Percentiles rank a stretch among this genome's conserved stretches.
Conservation (phyloP, 1,140 invertebrate species). For the Macrotrachela quadricornifera region DNA sequence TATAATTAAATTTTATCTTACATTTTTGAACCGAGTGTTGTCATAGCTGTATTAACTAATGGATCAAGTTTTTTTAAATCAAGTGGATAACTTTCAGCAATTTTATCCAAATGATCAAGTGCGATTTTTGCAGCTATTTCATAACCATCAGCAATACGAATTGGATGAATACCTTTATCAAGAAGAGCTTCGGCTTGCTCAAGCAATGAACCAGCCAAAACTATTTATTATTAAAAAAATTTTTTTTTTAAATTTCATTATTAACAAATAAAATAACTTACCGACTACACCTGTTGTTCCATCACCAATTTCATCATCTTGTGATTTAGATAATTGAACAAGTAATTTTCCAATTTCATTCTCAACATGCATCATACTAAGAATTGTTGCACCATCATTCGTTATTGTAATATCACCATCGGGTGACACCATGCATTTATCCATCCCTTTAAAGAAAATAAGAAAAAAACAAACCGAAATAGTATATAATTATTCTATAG, state of each 20-base stretch:
- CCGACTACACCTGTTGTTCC: conserved; percentile 90
- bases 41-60: conserved; percentile 83
- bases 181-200: conserved; percentile 79
- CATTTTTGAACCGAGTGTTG: conserved; percentile 96
- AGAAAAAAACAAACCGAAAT: no score
- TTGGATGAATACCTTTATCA: conserved; percentile 92
- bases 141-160: conserved; percentile 93
- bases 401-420: conserved; percentile 95
- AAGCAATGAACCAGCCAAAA: conserved; percentile 65
- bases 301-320: conserved; percentile 98
- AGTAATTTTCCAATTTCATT: conserved; percentile 92
- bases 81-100: conserved; percentile 69
- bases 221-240: conserved; percentile 14
- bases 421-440: conserved; percentile 85
- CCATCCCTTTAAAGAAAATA: conserved; percentile 57
- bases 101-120: conserved; percentile 59
- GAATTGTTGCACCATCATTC: conserved; percentile 97
- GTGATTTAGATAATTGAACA: conserved; percentile 90
- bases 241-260: not conserved
- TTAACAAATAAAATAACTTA: conserved; percentile 30
- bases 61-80: conserved; percentile 58
- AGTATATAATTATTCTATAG: not conserved
- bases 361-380: conserved; percentile 96
- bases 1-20: conserved; percentile 23
- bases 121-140: conserved; percentile 82